Evolutionary conservation across 2,797 vertebrate genomes (phyloP), one percentile per base, ranked within the genome.

Genomic region (Perodicticus potto): DNA sequence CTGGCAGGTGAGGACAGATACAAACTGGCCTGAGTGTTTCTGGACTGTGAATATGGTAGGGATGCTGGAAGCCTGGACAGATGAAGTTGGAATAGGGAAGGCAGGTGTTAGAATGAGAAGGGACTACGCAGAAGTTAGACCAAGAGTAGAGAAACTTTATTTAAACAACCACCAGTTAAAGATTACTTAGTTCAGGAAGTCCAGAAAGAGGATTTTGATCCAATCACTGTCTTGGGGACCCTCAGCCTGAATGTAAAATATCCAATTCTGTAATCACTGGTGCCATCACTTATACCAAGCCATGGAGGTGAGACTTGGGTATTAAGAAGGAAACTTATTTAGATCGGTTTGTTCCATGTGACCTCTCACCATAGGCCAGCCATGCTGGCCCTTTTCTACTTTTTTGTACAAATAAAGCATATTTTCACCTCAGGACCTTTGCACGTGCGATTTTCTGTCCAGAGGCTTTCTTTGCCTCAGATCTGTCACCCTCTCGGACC

Each of bases 181-280:
- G 22, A 94, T 49, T 65, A 65, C 43, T 72, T 8, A 57, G 45
- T 20, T 57, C 4, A 49, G 69, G 34, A n/a, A 84, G 7, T 73
- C 37, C 32, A 94, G 72, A 92, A 80, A 73, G n/a, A 81, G 16
- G 27, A n/a, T 84, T 73, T 88, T 73, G 72, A 72, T 55, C 55
- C 25, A 32, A 8, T 37, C 25, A 65, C 45, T 92, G 8, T 67
- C 8, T 59, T 49, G 34, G 61, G 53, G 19, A 43, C 2, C 23
- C 69, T 40, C 76, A 59, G 8, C 16, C 34, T 29, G 45, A 74
- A 40, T 27, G 11, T 22, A 76, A 61, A 74, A n/a, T 32, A 27
- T 57, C 81, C 12, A 61, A 0, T 69, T 25, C 11, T 83, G 5
- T 4, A 2, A 20, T 53, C 19, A 6, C 59, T 5, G 61, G 23